Conservation (phyloP, 2,888 invertebrate species). For the Drosophila nr. fundita region DNA sequence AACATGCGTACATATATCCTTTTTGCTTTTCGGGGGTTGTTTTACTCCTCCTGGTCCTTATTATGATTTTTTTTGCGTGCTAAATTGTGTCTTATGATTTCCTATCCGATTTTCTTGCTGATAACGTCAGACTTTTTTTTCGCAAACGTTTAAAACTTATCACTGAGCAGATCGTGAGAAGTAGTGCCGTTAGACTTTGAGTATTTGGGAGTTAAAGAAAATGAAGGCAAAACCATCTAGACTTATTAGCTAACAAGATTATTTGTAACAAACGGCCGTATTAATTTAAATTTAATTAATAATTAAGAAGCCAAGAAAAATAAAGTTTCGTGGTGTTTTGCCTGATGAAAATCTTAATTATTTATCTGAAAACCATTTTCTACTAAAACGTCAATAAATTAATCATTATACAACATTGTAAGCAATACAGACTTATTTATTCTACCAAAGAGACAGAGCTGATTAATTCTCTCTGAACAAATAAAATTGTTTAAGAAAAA, state of each 20-base stretch:
- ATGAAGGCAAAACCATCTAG: background rate
- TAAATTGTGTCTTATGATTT: conserved; percentile 69
- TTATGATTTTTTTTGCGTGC: conserved; percentile 48
- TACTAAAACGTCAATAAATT: background rate
- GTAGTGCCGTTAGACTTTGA: conserved; percentile 36
- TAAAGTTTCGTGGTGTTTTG: rapidly evolving
- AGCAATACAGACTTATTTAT: background rate
- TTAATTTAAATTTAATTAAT: background rate
- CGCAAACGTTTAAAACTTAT: conserved; percentile 67
- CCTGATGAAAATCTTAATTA: background rate
- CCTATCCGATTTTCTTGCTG: conserved; percentile 47
- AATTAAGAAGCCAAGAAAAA: background rate
- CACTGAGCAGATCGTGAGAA: conserved; percentile 70
- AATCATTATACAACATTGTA: background rate
- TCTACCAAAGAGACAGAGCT: too few species aligned
- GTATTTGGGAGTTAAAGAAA: background rate
- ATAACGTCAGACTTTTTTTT: conserved; percentile 58
- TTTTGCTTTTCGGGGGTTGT: conserved; percentile 58
- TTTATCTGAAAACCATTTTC: background rate
- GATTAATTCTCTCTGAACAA: background rate
- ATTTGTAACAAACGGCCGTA: background rate
- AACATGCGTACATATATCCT: conserved; percentile 1
- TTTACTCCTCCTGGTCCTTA: conserved; percentile 28
- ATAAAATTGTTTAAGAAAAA: background rate
- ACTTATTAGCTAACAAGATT: background rate